phyloP scores from a whole-genome alignment of 2,797 vertebrate genomes.

The Molossus alvarezi region DNA sequence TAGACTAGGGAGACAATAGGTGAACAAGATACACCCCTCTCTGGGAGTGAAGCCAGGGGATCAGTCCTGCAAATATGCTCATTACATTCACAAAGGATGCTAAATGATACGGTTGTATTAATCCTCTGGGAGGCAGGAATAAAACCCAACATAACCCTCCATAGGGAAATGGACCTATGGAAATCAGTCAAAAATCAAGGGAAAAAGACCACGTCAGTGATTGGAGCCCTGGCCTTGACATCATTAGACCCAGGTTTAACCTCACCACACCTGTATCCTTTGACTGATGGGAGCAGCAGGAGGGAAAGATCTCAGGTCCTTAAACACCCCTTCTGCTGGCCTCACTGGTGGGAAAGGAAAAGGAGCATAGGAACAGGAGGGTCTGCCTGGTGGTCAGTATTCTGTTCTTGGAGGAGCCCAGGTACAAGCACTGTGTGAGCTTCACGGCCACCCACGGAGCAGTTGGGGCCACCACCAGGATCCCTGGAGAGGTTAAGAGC shows the following conservation, averaged over 20 bases:
- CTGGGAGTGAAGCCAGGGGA: neutral
- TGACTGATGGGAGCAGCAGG: neutral
- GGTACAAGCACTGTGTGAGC: too few species aligned
- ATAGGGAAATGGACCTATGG: neutral
- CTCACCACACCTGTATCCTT: neutral
- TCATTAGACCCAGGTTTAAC: neutral
- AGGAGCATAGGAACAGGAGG: too few species aligned
- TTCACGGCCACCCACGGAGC: too few species aligned
- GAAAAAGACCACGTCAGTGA: neutral
- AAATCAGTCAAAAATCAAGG: constrained; percentile 23
- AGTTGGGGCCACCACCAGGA: too few species aligned
- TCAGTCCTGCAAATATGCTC: neutral
- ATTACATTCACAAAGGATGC: constrained; percentile 17
- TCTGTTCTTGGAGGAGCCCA: too few species aligned
- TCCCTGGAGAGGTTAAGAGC: too few species aligned
- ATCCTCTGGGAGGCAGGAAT: constrained; percentile 14
- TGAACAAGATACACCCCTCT: neutral
- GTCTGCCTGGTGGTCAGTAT: too few species aligned
- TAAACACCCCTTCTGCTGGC: too few species aligned
- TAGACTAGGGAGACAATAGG: neutral
- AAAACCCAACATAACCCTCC: constrained; percentile 63
- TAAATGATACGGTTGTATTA: constrained; percentile 2
- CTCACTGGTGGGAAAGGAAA: too few species aligned
- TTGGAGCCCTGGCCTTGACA: neutral
- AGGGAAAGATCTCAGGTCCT: too few species aligned